Evolutionary conservation across 30 jellyfish, hydroid and myxozoan species (phyloP), one percentile per base, ranked within the genome.

Genomic region (Sanderia malayensis): DNA sequence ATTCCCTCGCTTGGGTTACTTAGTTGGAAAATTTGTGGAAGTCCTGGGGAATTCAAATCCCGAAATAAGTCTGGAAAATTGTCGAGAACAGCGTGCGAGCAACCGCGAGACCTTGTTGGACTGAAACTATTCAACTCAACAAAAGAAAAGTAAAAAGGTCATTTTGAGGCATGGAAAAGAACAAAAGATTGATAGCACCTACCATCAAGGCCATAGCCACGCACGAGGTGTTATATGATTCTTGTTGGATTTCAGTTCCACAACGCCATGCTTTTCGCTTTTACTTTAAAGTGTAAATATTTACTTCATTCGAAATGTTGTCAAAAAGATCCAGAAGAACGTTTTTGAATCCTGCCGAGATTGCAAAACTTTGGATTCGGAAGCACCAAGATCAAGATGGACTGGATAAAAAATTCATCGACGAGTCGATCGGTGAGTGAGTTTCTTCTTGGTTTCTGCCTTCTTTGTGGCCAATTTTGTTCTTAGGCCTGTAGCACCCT

Each of bases 331-430:
- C 52, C 52, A 37, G 52, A 37, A 37, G 52, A 37, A 37, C 52
- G 13, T 37, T 37, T 37, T 37, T 37, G 52, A 37, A 37, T 37
- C 52, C 52, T 4, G 52, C 52, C 52, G 52, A 37, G 10, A 37
- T 4, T 37, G 52, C 52, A 37, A 37, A 37, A 37, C 52, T 37
- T 37, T 37, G 52, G 52, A 37, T 37, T 37, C 52, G 13, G 52
- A 37, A 37, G 52, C 52, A 37, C 52, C 52, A 37, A 37, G 52
- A 37, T 37, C 52, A 37, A 37, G 52, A 37, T 37, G 52, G 52
- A 37, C 52, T 37, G 52, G 52, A 37, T 6, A 37, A 37, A 37
- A 37, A 37, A 13, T 37, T 37, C 52, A 37, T 37, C 52, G 52
- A 13, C 52, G 52, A 37, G 52, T 37, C 52, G 13, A 37, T 37